phyloP scores from a whole-genome alignment of 2,113 vertebrate species.

The Corynorhinus townsendii region DNA sequence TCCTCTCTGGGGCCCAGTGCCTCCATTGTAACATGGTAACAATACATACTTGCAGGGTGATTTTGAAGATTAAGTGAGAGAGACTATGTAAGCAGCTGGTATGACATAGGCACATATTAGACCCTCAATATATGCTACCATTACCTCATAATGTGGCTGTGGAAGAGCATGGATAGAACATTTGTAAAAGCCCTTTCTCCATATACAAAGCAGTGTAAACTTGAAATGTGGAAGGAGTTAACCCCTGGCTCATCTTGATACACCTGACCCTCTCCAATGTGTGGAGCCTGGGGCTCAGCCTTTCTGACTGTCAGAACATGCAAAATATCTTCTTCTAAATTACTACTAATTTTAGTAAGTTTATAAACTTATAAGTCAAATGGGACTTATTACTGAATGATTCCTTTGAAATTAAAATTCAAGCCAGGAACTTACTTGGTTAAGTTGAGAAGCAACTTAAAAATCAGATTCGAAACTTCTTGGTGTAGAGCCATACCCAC shows the following conservation, averaged over 20 bases:
- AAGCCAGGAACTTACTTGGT: background rate
- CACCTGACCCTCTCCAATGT: background rate
- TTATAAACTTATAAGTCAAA: background rate
- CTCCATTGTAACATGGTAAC: background rate
- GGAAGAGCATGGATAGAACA: background rate
- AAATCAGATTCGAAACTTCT: background rate
- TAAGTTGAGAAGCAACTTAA: background rate
- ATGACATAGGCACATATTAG: background rate
- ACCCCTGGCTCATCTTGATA: background rate
- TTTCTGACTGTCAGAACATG: background rate
- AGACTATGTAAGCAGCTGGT: background rate
- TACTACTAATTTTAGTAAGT: background rate
- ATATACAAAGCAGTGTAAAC: background rate
- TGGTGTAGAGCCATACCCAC: background rate
- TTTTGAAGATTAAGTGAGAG: background rate
- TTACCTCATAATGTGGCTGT: background rate
- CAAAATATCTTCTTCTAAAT: background rate
- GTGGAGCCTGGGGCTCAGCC: background rate
- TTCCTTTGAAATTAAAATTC: background rate
- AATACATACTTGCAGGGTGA: background rate
- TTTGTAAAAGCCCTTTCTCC: background rate
- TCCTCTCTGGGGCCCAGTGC: background rate
- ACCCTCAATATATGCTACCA: background rate
- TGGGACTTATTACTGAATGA: background rate
- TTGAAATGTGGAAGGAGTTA: background rate